A percentile compares a stretch with the other conserved stretches of the same genome.
These are phyloP conservation scores for Cosmorhoe ocellata DNA, from an alignment of 2,888 invertebrate genomes.

Conservation along the genomic window DNA sequence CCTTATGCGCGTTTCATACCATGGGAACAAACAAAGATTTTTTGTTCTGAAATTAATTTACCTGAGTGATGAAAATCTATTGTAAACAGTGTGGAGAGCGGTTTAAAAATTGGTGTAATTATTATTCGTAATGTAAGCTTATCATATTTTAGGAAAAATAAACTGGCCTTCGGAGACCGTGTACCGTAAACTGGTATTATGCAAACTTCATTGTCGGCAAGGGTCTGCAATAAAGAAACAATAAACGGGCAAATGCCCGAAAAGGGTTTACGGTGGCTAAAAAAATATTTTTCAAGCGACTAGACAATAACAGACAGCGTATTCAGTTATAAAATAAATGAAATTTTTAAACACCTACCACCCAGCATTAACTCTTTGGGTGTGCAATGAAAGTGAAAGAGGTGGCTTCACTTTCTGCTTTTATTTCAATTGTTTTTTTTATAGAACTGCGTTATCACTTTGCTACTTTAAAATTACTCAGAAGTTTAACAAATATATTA, in stretches of 20 bases:
- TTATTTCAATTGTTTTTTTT: conserved; percentile 46
- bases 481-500: not conserved
- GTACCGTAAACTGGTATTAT: conserved; percentile 53
- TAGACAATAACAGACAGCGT: conserved; percentile 61
- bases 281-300: conserved; percentile 57
- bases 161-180: conserved; percentile 43
- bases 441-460: conserved; percentile 31
- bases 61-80: conserved; percentile 42
- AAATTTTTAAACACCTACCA: conserved; percentile 55
- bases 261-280: conserved; percentile 61
- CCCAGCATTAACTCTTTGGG: conserved; percentile 47
- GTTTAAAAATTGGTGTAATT: conserved; percentile 40
- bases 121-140: conserved; percentile 29
- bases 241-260: conserved; percentile 65
- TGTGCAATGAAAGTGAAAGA: conserved; percentile 53
- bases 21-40: conserved; percentile 49
- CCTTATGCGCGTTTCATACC: conserved; percentile 33
- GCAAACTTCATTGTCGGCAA: conserved; percentile 64
- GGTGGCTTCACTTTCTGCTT: conserved; percentile 57
- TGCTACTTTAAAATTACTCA: conserved; percentile 13
- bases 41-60: conserved; percentile 36
- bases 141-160: conserved; percentile 38
- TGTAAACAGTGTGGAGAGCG: conserved; percentile 38
- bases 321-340: conserved; percentile 59
- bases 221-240: conserved; percentile 64